Percentiles rank a stretch among this genome's conserved stretches.
These are phyloP conservation scores for Brienomyrus longianalis DNA, from an alignment of 2,113 vertebrate genomes.

Conservation along the genomic window DNA sequence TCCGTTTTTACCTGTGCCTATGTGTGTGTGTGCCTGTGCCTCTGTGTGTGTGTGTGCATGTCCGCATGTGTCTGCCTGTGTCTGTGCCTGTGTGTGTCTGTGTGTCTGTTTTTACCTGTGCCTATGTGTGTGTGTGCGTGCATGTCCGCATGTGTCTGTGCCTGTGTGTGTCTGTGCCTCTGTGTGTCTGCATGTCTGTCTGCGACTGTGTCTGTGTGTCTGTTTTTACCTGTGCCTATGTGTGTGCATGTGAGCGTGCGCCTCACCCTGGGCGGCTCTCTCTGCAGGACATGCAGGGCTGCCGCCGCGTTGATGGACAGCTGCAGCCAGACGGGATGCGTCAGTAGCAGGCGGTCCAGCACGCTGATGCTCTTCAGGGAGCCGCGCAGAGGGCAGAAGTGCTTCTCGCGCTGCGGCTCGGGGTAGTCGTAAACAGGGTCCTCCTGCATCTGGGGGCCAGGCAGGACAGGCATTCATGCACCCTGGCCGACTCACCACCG, in stretches of 20 bases:
- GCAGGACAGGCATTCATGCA: not conserved
- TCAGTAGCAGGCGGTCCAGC: slow-evolving; percentile 76
- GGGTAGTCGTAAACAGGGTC: slow-evolving; percentile 72
- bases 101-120: not conserved
- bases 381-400: slow-evolving; percentile 37
- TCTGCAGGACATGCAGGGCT: slow-evolving; percentile 73
- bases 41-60: not conserved
- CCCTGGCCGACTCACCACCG: not conserved
- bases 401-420: slow-evolving; percentile 38
- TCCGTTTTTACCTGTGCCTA: not conserved
- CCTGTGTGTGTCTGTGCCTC: slow-evolving; percentile 26
- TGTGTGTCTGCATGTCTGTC: not conserved
- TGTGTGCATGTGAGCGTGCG: not conserved
- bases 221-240: not conserved
- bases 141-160: no score
- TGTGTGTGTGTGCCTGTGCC: not conserved
- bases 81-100: not conserved
- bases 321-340: slow-evolving; percentile 79
- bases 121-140: not conserved
- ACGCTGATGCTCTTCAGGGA: slow-evolving; percentile 69
- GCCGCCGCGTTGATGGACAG: slow-evolving; percentile 76
- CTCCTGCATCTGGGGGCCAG: slow-evolving; percentile 51
- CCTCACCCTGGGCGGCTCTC: slow-evolving; percentile 77
- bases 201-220: not conserved
- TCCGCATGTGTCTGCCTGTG: not conserved